Evolutionary conservation across 2,888 invertebrate species (phyloP).

Genomic region (Tridacna crocea): DNA sequence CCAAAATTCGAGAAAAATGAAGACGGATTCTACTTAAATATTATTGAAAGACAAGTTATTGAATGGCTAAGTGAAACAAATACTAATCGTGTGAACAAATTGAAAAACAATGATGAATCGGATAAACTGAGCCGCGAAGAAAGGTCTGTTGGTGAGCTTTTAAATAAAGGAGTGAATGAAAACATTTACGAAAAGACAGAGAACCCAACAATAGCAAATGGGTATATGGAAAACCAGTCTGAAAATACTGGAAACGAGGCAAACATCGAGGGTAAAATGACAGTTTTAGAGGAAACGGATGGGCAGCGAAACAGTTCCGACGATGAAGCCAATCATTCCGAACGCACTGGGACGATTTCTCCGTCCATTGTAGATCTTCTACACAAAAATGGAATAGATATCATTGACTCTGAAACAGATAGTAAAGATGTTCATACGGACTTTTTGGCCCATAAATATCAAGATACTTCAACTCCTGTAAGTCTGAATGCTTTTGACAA

Average conservation of each 20-base stretch:
- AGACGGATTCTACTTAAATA: not conserved
- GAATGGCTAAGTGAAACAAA: not conserved
- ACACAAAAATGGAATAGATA: not conserved
- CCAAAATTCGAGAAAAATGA: not conserved
- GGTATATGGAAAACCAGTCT: too few species aligned
- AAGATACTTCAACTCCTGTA: not conserved
- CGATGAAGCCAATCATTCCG: not conserved
- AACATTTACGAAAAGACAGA: too few species aligned
- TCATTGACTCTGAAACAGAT: not conserved
- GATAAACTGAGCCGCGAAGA: too few species aligned
- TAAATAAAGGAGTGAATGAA: too few species aligned
- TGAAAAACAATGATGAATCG: too few species aligned
- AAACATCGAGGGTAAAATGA: not conserved
- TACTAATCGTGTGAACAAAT: too few species aligned
- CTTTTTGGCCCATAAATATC: not conserved
- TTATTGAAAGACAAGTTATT: not conserved
- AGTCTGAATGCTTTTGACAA: slow-evolving; percentile 26
- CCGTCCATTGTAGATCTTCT: not conserved
- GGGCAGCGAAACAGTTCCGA: not conserved
- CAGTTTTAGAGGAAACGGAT: not conserved
- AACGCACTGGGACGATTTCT: not conserved
- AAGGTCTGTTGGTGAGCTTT: too few species aligned
- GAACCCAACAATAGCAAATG: too few species aligned
- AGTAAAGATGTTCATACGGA: not conserved
- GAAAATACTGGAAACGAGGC: not conserved